These are phyloP conservation scores for Acanthosepion esculentum DNA, from an alignment of 2,888 invertebrate genomes.

Conservation along the genomic window DNA sequence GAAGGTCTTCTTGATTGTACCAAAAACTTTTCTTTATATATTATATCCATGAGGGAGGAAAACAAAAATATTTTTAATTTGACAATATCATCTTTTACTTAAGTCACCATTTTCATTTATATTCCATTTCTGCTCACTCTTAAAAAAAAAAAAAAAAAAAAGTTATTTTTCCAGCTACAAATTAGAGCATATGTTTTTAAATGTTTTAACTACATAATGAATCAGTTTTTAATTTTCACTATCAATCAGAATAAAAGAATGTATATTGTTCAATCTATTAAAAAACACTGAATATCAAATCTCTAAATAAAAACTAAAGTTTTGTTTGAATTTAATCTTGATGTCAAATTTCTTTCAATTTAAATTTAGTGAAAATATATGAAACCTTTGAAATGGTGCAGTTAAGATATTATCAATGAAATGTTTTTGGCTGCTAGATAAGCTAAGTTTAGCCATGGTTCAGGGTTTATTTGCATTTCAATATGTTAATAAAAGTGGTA, in stretches of 20 bases:
- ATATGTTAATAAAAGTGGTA: background rate
- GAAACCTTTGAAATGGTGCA: background rate
- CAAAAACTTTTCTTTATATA: no score
- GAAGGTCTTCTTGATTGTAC: no score
- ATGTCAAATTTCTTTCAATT: background rate
- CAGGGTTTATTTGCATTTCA: background rate
- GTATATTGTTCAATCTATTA: background rate
- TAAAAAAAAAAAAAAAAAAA: no score
- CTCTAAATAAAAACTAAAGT: background rate
- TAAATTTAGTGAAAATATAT: background rate
- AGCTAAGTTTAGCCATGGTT: background rate
- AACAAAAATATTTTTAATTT: no score
- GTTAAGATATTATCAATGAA: background rate
- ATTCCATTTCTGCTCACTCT: no score
- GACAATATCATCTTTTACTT: no score
- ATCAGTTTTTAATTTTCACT: background rate
- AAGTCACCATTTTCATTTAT: no score
- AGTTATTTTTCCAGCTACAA: no score
- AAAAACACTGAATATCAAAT: background rate
- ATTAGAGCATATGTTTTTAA: no score
- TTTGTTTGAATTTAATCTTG: background rate
- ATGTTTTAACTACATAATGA: no score
- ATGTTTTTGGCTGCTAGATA: background rate
- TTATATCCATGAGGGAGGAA: no score
- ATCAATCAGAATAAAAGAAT: background rate